These are phyloP conservation scores for Cyphomyrmex costatus DNA, from an alignment of 1,140 invertebrate genomes.

Conservation along the genomic window DNA sequence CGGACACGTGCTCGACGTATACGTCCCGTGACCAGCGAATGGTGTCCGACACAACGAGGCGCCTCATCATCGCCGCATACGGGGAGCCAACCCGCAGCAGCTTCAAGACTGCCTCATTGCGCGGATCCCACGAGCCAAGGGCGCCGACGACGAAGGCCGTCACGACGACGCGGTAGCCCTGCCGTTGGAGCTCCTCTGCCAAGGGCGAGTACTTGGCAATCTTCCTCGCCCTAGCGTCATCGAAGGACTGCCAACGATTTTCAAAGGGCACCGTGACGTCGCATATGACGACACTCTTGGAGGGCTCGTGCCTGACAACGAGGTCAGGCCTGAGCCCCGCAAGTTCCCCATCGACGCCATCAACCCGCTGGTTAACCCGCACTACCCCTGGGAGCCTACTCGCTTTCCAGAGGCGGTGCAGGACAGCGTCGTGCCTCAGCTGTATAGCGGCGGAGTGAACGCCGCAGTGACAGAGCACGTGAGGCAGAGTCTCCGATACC, in stretches of 20 bases:
- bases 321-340: too few species aligned
- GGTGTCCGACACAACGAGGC: slow-evolving; percentile 39
- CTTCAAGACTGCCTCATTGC: background rate
- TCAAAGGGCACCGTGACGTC: slow-evolving; percentile 21
- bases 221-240: slow-evolving; percentile 3
- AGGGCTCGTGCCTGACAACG: background rate
- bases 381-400: too few species aligned
- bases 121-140: background rate
- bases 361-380: too few species aligned
- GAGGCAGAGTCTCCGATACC: too few species aligned
- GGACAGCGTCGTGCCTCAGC: too few species aligned
- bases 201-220: background rate
- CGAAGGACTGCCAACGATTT: background rate
- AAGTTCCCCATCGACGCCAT: too few species aligned
- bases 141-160: background rate
- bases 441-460: too few species aligned
- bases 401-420: too few species aligned
- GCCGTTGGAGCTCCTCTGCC: background rate
- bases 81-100: background rate
- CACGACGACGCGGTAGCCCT: background rate
- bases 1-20: slow-evolving; percentile 43
- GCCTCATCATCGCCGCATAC: background rate
- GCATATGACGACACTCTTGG: background rate
- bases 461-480: too few species aligned
- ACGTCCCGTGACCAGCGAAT: slow-evolving; percentile 54